Conservation (phyloP, 2,888 invertebrate species). For the Melinaea menophilus region DNA sequence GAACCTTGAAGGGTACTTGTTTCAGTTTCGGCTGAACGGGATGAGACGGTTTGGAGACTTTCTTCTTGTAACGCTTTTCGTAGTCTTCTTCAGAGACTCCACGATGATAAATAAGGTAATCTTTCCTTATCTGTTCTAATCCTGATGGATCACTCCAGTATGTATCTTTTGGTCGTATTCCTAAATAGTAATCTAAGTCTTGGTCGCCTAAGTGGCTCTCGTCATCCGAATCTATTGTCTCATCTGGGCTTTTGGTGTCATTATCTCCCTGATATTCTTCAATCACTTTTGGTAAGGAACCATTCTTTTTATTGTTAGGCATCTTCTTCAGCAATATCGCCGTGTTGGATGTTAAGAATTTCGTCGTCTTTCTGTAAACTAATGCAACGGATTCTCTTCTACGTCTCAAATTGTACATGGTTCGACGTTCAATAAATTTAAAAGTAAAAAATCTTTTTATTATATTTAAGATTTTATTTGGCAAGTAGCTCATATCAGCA, state of each 20-base stretch:
- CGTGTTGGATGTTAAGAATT: conserved; percentile 61
- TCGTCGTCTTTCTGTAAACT: conserved; percentile 67
- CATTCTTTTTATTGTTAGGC: conserved; percentile 55
- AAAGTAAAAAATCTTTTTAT: conserved; percentile 40
- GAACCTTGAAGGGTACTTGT: conserved; percentile 71
- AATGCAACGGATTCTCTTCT: conserved; percentile 66
- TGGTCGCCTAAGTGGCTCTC: conserved; percentile 56
- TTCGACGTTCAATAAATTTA: conserved; percentile 37
- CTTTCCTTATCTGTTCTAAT: conserved; percentile 65
- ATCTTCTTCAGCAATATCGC: conserved; percentile 59
- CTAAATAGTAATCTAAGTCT: conserved; percentile 68
- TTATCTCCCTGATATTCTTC: conserved; percentile 42
- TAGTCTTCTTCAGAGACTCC: conserved; percentile 67
- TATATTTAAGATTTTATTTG: conserved; percentile 36
- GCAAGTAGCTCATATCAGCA: conserved; percentile 39
- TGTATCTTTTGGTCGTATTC: conserved; percentile 60
- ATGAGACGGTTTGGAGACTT: conserved; percentile 42
- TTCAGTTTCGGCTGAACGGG: conserved; percentile 53
- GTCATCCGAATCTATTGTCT: conserved; percentile 39
- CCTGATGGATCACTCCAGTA: conserved; percentile 66
- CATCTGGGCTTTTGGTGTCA: conserved; percentile 30
- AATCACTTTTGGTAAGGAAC: conserved; percentile 44
- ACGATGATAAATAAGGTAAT: conserved; percentile 66
- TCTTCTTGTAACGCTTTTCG: conserved; percentile 49
- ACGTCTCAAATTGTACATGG: conserved; percentile 50